Percentiles rank a stretch among this genome's conserved stretches.
These are phyloP conservation scores for Enteromius unitaeniatus DNA, from an alignment of 2,797 vertebrate species.

Conservation along the genomic window DNA sequence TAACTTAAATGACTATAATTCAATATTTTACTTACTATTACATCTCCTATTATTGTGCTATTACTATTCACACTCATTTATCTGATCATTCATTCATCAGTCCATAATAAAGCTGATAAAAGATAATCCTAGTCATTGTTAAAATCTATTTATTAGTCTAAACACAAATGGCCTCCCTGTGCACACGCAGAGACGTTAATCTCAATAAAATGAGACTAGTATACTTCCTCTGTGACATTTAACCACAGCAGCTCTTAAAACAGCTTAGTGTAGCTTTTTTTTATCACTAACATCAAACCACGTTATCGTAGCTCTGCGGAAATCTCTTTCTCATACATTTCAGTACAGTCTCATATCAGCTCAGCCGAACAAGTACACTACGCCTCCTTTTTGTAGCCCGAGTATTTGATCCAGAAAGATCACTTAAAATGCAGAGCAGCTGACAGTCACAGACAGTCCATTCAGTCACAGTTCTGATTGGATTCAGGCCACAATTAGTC, in stretches of 20 bases:
- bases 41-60: too few species aligned
- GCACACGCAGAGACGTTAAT: background rate
- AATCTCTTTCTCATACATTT: background rate
- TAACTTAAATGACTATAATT: background rate
- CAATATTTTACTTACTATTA: too few species aligned
- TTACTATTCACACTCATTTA: too few species aligned
- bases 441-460: conserved; percentile 39
- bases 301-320: background rate
- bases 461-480: conserved; percentile 52
- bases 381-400: background rate
- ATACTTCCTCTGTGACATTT: conserved; percentile 20
- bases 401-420: background rate
- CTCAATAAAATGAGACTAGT: background rate
- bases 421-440: conserved; percentile 13
- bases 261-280: conserved; percentile 1
- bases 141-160: background rate
- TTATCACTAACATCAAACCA: conserved; percentile 12
- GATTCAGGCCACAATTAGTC: conserved; percentile 63
- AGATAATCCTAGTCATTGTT: background rate
- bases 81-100: background rate
- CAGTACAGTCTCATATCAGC: background rate
- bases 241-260: conserved; percentile 25
- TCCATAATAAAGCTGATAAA: background rate
- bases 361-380: background rate
- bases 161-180: background rate